Percentiles rank a stretch among this genome's conserved stretches.
Evolutionary conservation across 2,888 invertebrate genomes (phyloP).

Genomic region (Onchidella celtica): DNA sequence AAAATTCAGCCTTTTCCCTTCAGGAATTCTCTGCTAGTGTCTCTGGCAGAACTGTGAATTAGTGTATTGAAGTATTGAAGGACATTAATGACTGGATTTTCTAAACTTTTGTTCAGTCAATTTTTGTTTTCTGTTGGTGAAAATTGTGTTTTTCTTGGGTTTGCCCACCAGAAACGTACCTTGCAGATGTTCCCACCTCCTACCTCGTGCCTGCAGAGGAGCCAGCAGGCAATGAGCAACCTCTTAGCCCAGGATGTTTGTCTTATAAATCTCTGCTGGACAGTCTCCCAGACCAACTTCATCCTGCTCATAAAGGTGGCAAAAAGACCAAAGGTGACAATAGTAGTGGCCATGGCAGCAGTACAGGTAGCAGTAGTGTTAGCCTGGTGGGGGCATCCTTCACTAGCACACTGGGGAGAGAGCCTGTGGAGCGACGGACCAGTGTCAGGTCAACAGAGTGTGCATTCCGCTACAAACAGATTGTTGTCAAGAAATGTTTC

Average conservation of each 20-base stretch:
- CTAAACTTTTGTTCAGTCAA: no score
- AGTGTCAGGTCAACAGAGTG: conserved; percentile 80
- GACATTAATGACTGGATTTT: no score
- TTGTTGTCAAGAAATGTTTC: conserved; percentile 82
- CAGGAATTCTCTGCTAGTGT: no score
- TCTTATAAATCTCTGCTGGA: conserved; percentile 71
- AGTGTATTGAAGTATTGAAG: no score
- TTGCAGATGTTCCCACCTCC: conserved; percentile 63
- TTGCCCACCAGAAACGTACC: conserved; percentile 58
- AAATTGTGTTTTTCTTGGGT: no score
- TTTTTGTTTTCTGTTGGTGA: no score
- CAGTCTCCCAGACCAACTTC: conserved; percentile 69
- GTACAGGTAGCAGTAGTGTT: conserved; percentile 3
- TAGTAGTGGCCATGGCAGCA: conserved; percentile 15
- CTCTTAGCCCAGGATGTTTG: conserved; percentile 72
- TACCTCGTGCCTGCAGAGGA: conserved; percentile 62
- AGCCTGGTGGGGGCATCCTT: background rate
- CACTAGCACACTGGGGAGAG: conserved; percentile 55
- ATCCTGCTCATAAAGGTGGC: conserved; percentile 58
- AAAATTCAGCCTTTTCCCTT: no score
- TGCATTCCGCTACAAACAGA: conserved; percentile 81
- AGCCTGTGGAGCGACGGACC: conserved; percentile 70
- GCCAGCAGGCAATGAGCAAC: conserved; percentile 48
- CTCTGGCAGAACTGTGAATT: no score
- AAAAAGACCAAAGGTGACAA: conserved; percentile 40